Conservation (phyloP, 2,113 vertebrate genomes). For the Dicaeum eximium region DNA sequence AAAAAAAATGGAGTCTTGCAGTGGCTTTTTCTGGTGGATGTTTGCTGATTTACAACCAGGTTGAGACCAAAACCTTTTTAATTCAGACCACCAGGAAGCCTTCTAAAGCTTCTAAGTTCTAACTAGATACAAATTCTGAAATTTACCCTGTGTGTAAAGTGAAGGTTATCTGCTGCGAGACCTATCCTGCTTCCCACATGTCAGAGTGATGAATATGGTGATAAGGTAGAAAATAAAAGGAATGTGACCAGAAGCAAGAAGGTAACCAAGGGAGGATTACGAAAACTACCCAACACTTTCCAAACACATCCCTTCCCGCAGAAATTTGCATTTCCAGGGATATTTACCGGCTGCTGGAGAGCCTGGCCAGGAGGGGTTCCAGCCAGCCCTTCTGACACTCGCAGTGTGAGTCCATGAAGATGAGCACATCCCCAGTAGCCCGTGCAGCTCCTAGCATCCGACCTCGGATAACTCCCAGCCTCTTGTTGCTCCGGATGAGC, state of each 20-base stretch:
- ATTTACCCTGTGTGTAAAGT: neutral
- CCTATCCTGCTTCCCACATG: neutral
- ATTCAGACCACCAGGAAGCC: neutral
- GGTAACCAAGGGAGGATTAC: neutral
- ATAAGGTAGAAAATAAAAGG: neutral
- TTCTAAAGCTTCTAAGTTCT: neutral
- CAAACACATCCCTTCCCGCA: neutral
- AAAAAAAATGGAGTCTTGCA: neutral
- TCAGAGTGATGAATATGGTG: neutral
- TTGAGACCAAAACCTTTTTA: neutral
- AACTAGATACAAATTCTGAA: neutral
- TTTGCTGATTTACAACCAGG: neutral
- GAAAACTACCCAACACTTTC: neutral
- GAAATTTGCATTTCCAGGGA: neutral
- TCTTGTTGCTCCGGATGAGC: conserved; percentile 83
- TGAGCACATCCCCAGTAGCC: conserved; percentile 79
- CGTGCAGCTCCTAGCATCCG: conserved; percentile 83
- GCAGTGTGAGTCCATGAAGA: conserved; percentile 91
- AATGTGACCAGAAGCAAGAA: neutral
- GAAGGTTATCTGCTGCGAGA: neutral
- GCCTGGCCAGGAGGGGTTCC: conserved; percentile 84
- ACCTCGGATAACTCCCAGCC: conserved; percentile 78
- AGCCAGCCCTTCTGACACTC: conserved; percentile 88
- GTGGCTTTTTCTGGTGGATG: neutral
- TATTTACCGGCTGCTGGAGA: conserved; percentile 82